These are phyloP conservation scores for Apantesis nais DNA, from an alignment of 2,888 invertebrate species.

Conservation along the genomic window DNA sequence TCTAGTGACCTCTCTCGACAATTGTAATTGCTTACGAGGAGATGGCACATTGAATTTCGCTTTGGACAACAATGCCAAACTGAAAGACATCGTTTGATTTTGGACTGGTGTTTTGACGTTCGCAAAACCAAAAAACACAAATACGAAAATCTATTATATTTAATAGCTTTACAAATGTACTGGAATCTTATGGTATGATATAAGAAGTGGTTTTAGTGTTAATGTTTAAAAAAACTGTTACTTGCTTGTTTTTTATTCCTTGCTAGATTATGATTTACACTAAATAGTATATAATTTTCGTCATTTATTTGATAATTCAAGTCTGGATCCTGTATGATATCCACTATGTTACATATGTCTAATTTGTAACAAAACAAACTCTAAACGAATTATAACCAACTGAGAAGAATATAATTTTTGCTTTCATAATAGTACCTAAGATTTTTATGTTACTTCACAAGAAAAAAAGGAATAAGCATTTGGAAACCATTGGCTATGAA, in stretches of 20 bases:
- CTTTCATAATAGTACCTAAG: too few relatives aligned
- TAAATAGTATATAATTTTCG: too few relatives aligned
- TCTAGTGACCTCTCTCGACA: background rate
- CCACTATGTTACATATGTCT: too few relatives aligned
- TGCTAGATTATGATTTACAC: background rate
- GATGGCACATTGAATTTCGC: too few relatives aligned
- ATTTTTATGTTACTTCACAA: too few relatives aligned
- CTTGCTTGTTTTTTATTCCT: background rate
- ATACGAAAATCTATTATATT: background rate
- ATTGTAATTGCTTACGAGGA: background rate
- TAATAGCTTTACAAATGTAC: background rate
- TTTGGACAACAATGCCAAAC: too few relatives aligned
- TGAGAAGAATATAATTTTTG: accelerated
- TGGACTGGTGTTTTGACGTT: background rate
- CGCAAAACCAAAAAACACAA: background rate
- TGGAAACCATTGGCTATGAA: too few relatives aligned
- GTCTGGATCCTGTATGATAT: too few relatives aligned
- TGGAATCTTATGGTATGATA: background rate
- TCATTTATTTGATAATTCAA: background rate
- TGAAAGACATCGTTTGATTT: background rate
- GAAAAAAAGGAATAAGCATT: too few relatives aligned
- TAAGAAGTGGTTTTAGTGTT: background rate
- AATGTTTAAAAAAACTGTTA: background rate
- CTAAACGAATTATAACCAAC: too few relatives aligned
- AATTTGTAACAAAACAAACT: too few relatives aligned